Conservation (phyloP, 1,140 invertebrate genomes). For the Xylocopa sonorina region DNA sequence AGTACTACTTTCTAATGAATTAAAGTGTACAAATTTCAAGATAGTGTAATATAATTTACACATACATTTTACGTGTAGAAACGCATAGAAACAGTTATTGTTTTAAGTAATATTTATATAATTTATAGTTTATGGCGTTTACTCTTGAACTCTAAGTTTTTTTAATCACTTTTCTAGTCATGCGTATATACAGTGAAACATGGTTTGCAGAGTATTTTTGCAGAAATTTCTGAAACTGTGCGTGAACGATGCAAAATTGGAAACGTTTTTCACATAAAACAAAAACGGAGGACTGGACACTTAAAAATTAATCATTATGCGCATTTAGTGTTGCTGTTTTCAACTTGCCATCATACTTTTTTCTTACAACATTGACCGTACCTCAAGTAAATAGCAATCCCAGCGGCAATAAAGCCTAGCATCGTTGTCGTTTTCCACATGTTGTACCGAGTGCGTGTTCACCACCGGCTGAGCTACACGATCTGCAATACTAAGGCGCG, state of each 20-base stretch:
- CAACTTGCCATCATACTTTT: neutral
- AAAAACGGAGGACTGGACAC: no score
- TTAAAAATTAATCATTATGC: neutral
- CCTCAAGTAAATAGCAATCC: conserved; percentile 35
- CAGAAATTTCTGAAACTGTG: neutral
- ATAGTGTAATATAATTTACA: no score
- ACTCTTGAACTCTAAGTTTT: no score
- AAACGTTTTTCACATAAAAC: neutral
- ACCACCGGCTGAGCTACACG: no score
- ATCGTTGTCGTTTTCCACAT: conserved; percentile 59
- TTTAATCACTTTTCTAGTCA: no score
- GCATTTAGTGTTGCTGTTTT: neutral
- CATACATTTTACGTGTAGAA: no score
- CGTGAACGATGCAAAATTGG: neutral
- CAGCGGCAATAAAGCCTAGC: conserved; percentile 33
- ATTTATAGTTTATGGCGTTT: no score
- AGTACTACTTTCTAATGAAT: no score
- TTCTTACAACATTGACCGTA: conserved; percentile 17
- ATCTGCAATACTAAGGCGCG: neutral
- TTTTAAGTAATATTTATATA: no score
- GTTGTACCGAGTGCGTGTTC: neutral
- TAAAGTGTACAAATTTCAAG: no score
- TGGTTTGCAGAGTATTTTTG: neutral
- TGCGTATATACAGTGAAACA: no score
- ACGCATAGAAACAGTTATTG: no score